Evolutionary conservation across 1,140 invertebrate genomes (phyloP).

Genomic region (Drosophila biarmipes): DNA sequence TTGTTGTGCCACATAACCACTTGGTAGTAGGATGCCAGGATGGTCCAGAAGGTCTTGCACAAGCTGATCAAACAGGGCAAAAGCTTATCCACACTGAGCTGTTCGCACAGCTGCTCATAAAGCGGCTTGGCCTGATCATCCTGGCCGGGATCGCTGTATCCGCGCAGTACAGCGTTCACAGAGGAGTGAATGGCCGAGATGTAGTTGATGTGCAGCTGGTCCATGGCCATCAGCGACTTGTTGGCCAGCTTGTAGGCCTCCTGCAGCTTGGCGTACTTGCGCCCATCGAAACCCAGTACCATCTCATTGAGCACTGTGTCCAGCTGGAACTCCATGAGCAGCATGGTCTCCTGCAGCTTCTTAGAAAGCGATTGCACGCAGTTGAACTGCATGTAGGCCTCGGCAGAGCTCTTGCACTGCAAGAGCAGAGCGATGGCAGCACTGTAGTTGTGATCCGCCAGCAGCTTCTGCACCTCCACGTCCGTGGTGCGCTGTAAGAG

Average conservation of each 20-base stretch:
- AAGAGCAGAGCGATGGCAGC: slow-evolving; percentile 94
- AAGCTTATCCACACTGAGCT: slow-evolving; percentile 91
- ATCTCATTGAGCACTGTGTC: slow-evolving; percentile 94
- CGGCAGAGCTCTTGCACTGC: slow-evolving; percentile 94
- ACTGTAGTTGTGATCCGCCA: slow-evolving; percentile 94
- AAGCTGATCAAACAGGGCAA: slow-evolving; percentile 92
- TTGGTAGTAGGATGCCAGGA: slow-evolving; percentile 92
- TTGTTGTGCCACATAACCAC: slow-evolving; percentile 92
- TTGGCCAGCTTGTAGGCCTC: slow-evolving; percentile 93
- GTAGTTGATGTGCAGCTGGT: slow-evolving; percentile 97
- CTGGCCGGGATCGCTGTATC: slow-evolving; percentile 87
- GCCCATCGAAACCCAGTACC: slow-evolving; percentile 90
- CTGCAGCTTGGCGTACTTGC: slow-evolving; percentile 91
- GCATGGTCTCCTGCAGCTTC: slow-evolving; percentile 95
- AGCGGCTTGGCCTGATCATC: slow-evolving; percentile 88
- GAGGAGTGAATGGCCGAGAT: slow-evolving; percentile 96
- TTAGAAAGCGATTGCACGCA: slow-evolving; percentile 94
- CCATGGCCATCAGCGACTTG: slow-evolving; percentile 95
- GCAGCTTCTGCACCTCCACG: slow-evolving; percentile 91
- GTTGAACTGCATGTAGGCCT: slow-evolving; percentile 92
- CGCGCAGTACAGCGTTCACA: slow-evolving; percentile 91
- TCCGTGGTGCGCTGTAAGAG: slow-evolving; percentile 90
- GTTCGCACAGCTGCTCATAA: slow-evolving; percentile 91
- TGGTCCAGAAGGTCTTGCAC: slow-evolving; percentile 93
- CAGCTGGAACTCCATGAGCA: slow-evolving; percentile 95